These are phyloP conservation scores for Tetragnatha versicolor DNA, from an alignment of 1,140 invertebrate genomes.

Conservation along the genomic window DNA sequence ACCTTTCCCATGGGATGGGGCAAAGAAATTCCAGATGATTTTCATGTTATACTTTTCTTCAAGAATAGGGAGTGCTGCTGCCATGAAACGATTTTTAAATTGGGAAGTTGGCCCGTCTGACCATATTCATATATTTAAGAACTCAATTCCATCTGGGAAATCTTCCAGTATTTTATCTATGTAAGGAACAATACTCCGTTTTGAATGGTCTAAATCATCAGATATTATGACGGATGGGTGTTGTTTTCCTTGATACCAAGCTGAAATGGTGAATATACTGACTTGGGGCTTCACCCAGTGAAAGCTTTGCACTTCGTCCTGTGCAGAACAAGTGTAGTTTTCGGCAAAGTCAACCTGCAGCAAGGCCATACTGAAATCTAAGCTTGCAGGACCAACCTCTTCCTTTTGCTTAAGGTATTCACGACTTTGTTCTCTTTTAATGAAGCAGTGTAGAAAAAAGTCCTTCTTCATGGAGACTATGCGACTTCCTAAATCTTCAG, in stretches of 20 bases:
- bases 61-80: background rate
- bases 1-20: background rate
- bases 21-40: conserved; percentile 2
- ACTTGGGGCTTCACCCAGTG: background rate
- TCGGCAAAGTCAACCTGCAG: background rate
- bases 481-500: background rate
- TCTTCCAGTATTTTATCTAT: background rate
- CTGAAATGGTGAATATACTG: background rate
- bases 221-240: background rate
- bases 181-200: background rate
- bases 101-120: conserved; percentile 5
- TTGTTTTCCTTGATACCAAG: background rate
- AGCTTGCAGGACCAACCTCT: too few relatives aligned
- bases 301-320: background rate
- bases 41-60: background rate
- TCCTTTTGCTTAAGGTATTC: too few relatives aligned
- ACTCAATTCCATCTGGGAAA: background rate
- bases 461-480: too few relatives aligned
- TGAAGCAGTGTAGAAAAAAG: too few relatives aligned
- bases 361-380: too few relatives aligned
- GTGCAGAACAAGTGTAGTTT: too few relatives aligned
- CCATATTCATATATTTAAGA: background rate
- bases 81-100: conserved; percentile 1
- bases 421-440: too few relatives aligned
- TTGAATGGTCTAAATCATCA: background rate